Conservation (phyloP, 2,888 invertebrate genomes). For the Chrysina gloriosa region DNA sequence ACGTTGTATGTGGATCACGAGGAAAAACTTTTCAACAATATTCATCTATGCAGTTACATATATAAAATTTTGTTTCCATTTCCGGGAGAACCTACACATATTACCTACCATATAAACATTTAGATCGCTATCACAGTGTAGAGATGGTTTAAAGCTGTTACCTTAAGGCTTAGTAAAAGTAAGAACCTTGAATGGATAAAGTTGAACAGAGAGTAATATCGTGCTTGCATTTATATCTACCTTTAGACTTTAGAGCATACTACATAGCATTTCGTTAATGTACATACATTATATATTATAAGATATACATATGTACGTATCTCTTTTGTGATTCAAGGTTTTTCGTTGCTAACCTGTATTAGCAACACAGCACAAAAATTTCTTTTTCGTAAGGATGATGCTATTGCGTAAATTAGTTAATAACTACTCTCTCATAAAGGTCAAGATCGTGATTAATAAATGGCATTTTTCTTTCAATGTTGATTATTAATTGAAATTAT, state of each 20-base stretch:
- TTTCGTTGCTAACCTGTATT: not conserved
- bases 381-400: slow-evolving; percentile 2
- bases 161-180: slow-evolving; percentile 45
- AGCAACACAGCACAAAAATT: not conserved
- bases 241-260: no score
- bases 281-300: not conserved
- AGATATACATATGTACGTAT: slow-evolving; percentile 14
- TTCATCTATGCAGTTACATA: no score
- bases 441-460: slow-evolving; percentile 2
- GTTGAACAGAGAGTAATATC: slow-evolving; percentile 39
- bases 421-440: not conserved
- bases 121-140: not conserved
- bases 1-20: no score
- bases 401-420: not conserved
- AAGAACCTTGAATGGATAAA: slow-evolving; percentile 48
- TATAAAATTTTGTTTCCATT: no score
- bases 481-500: not conserved
- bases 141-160: slow-evolving; percentile 10
- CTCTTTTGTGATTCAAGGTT: slow-evolving; percentile 6
- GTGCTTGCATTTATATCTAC: not conserved
- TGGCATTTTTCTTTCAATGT: not conserved
- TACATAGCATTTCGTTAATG: not conserved
- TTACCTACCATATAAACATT: no score
- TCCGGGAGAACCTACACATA: no score
- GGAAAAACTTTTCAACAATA: no score